Percentiles rank a stretch among this genome's conserved stretches.
phyloP scores from a whole-genome alignment of 2,797 vertebrate genomes.

The Gallinago solitaria region DNA sequence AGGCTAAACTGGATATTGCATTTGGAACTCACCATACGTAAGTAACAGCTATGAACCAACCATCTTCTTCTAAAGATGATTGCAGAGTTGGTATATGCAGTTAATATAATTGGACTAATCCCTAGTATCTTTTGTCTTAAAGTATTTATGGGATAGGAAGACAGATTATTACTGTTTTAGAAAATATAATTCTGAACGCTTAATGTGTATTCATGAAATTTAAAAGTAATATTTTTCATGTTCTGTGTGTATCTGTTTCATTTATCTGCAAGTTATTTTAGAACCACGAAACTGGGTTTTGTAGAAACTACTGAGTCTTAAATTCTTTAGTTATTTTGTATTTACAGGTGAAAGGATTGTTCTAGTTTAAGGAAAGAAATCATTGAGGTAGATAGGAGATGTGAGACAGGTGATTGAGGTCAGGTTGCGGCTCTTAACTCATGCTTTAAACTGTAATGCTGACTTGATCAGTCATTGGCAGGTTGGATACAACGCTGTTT shows the following conservation, averaged over 20 bases:
- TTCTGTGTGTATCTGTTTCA: not conserved
- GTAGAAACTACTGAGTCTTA: not conserved
- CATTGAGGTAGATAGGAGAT: not conserved
- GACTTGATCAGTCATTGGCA: not conserved
- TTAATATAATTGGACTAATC: not conserved
- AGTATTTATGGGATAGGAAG: not conserved
- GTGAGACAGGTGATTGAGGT: not conserved
- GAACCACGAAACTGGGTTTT: not conserved
- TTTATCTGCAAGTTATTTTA: not conserved
- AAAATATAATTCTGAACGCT: not conserved
- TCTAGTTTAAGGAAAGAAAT: not conserved
- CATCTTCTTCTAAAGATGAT: not conserved
- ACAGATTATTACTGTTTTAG: not conserved
- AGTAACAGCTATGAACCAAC: conserved; percentile 66
- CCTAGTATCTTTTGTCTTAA: not conserved
- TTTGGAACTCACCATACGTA: conserved; percentile 99
- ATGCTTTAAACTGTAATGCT: not conserved
- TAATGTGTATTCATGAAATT: not conserved
- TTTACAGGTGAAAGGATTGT: not conserved
- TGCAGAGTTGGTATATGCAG: not conserved
- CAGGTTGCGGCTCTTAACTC: not conserved
- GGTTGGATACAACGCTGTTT: not conserved
- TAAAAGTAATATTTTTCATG: not conserved
- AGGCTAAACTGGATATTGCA: conserved; percentile 97
- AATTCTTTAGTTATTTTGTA: not conserved